Percentiles rank a stretch among this genome's conserved stretches.
Evolutionary conservation across 2,797 vertebrate species (phyloP).

Genomic region (Pangasius sanitwongsei): DNA sequence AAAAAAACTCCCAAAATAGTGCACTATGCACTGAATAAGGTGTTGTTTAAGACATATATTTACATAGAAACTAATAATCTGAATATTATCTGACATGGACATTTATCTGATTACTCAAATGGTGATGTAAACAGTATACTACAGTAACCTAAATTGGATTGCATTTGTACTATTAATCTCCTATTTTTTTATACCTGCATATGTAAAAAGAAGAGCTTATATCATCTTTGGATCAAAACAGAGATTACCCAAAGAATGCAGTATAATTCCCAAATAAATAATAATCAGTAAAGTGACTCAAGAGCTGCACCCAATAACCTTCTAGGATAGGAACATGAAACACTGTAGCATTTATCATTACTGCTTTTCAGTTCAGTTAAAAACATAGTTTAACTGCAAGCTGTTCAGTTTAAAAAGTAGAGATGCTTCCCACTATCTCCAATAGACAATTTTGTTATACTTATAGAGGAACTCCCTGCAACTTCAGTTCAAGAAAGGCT

Average conservation of each 20-base stretch:
- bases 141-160: not conserved
- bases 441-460: not conserved
- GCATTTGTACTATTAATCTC: not conserved
- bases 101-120: not conserved
- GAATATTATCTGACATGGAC: not conserved
- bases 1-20: not conserved
- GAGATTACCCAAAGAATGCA: not conserved
- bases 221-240: not conserved
- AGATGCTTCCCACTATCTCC: not conserved
- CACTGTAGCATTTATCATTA: not conserved
- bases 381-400: not conserved
- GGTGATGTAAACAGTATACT: not conserved
- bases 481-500: not conserved
- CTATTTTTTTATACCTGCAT: not conserved
- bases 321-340: not conserved
- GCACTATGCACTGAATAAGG: not conserved
- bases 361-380: not conserved
- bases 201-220: not conserved
- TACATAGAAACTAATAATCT: not conserved
- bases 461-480: not conserved
- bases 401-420: not conserved
- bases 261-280: not conserved
- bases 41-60: not conserved
- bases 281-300: not conserved
- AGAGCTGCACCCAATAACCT: not conserved